A percentile compares a stretch with the other conserved stretches of the same genome.
Conservation (phyloP, 2,113 vertebrate species). For the Pipa parva region DNA sequence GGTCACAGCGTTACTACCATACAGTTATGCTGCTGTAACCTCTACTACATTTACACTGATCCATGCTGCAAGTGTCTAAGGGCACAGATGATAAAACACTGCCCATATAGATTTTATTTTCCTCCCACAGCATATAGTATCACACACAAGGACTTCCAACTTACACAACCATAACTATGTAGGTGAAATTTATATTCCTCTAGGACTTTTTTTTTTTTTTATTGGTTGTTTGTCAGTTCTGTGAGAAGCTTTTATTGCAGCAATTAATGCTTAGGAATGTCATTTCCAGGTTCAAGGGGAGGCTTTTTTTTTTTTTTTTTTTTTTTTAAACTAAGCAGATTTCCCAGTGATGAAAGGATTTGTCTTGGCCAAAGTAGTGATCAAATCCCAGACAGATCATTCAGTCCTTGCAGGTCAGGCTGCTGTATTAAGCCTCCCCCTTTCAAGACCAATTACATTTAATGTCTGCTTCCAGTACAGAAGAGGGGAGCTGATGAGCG, state of each 20-base stretch:
- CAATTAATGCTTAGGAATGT: conserved; percentile 35
- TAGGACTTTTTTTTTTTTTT: too few species aligned
- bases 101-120: too few species aligned
- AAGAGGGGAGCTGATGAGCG: conserved; percentile 2
- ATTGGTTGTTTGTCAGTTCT: conserved; percentile 1
- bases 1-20: too few species aligned
- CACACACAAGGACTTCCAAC: too few species aligned
- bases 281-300: conserved; percentile 55
- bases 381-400: conserved; percentile 50
- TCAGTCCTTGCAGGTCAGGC: conserved; percentile 50
- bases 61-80: too few species aligned
- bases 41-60: too few species aligned
- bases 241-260: not conserved
- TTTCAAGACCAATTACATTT: conserved; percentile 34
- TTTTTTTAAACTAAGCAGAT: conserved; percentile 48
- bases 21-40: too few species aligned
- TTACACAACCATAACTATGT: too few species aligned
- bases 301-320: conserved; percentile 47
- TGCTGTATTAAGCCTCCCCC: conserved; percentile 32
- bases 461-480: conserved; percentile 9
- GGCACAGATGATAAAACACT: too few species aligned
- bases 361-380: conserved; percentile 53
- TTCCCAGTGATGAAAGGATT: conserved; percentile 54
- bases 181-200: too few species aligned
- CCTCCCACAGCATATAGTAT: too few species aligned